A percentile compares a stretch with the other conserved stretches of the same genome.
Conservation (phyloP, 2,888 invertebrate species). For the Caenorhabditis sulstoni region DNA sequence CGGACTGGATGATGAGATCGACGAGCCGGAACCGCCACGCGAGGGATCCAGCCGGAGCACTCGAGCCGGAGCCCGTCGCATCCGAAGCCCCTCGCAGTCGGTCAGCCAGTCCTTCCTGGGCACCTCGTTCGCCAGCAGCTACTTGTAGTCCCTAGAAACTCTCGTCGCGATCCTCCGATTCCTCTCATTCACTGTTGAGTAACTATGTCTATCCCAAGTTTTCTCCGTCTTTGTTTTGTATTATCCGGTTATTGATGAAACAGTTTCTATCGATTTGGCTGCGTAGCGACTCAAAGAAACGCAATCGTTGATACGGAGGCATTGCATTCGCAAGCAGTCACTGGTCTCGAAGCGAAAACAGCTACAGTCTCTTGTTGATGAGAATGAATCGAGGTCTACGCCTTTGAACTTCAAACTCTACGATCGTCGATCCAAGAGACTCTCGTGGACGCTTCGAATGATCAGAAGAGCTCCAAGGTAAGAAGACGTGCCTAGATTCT, state of each 20-base stretch:
- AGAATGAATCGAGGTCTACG: no score
- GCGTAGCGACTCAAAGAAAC: no score
- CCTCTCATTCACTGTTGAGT: background rate
- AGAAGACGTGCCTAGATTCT: no score
- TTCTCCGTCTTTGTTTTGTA: background rate
- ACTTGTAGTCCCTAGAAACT: conserved; percentile 61
- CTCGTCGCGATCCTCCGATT: background rate
- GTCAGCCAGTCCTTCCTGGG: conserved; percentile 78
- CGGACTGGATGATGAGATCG: conserved; percentile 45
- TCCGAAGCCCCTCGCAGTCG: conserved; percentile 65
- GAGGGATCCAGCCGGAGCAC: conserved; percentile 34
- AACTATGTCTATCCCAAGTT: no score
- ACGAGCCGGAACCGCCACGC: conserved; percentile 29
- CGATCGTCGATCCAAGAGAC: no score
- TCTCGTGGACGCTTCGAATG: no score
- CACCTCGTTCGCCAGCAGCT: conserved; percentile 75
- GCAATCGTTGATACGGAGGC: no score
- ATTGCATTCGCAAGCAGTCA: no score
- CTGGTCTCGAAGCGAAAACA: no score
- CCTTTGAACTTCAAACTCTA: no score
- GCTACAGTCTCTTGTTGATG: no score
- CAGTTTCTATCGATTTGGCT: background rate
- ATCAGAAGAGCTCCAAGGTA: no score
- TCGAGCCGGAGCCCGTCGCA: conserved; percentile 54
- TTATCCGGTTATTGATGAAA: background rate